These are phyloP conservation scores for Vidua chalybeata DNA, from an alignment of 2,113 vertebrate species.

Conservation along the genomic window DNA sequence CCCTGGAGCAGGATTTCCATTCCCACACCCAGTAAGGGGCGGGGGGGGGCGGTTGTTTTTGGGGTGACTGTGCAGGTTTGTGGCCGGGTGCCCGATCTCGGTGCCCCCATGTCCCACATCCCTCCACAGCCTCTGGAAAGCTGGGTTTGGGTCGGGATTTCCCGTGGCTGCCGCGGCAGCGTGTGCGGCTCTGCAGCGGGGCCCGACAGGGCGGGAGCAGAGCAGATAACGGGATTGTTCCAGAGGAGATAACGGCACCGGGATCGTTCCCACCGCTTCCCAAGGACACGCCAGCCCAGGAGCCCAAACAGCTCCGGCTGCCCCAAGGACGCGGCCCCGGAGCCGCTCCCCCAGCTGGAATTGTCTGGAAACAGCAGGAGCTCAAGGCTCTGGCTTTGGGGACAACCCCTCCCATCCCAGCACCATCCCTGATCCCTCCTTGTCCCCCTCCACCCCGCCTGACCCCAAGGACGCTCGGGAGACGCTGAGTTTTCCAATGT, in stretches of 20 bases:
- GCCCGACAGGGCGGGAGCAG: not conserved
- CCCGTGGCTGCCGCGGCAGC: rapidly evolving
- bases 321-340: not conserved
- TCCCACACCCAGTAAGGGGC: too few species aligned
- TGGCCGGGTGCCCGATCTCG: rapidly evolving
- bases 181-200: rapidly evolving
- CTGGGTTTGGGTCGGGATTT: rapidly evolving
- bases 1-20: not conserved
- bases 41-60: rapidly evolving
- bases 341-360: not conserved
- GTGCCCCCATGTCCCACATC: rapidly evolving
- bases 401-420: not conserved
- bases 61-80: rapidly evolving
- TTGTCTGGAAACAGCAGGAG: rapidly evolving
- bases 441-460: rapidly evolving
- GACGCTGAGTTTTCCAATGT: conserved; percentile 70
- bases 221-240: not conserved
- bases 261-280: not conserved
- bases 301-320: not conserved
- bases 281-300: not conserved
- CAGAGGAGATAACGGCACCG: not conserved
- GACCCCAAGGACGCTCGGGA: not conserved
- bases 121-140: not conserved
- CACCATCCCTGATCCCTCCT: rapidly evolving
- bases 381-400: not conserved